These are phyloP conservation scores for Brachypteracias leptosomus DNA, from an alignment of 2,113 vertebrate species.

Conservation along the genomic window DNA sequence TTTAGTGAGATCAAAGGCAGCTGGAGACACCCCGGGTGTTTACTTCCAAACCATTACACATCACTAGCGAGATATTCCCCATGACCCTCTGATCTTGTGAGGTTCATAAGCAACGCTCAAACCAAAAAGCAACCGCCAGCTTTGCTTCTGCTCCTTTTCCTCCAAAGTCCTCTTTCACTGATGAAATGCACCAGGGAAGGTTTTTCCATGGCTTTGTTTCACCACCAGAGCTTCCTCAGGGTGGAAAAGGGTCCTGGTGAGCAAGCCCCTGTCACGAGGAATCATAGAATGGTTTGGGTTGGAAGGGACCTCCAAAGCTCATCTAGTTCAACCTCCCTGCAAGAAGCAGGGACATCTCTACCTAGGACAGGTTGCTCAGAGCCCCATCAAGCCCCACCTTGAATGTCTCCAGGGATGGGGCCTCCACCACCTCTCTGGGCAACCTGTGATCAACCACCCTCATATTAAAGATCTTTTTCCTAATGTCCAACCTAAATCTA, in stretches of 20 bases:
- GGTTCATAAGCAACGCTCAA: neutral
- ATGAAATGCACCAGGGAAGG: neutral
- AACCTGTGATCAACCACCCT: no score
- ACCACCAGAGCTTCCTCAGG: neutral
- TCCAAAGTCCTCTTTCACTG: neutral
- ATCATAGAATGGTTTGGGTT: no score
- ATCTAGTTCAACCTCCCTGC: no score
- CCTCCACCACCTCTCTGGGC: no score
- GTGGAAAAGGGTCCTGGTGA: rapidly evolving
- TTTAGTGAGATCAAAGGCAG: conserved; percentile 31
- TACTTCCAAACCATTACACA: conserved; percentile 43
- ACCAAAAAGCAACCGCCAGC: neutral
- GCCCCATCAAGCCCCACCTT: no score
- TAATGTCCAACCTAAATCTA: no score
- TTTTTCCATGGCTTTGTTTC: neutral
- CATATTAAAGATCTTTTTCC: no score
- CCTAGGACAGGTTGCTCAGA: no score
- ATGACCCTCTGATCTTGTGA: neutral
- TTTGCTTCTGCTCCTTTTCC: neutral
- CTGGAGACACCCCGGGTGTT: conserved; percentile 4
- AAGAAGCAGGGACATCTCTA: no score
- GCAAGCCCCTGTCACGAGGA: neutral
- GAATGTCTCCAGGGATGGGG: no score
- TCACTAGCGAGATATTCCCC: neutral
- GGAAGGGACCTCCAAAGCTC: no score